These are phyloP conservation scores for Chlorops oryzae DNA, from an alignment of 1,140 invertebrate genomes.

Conservation along the genomic window DNA sequence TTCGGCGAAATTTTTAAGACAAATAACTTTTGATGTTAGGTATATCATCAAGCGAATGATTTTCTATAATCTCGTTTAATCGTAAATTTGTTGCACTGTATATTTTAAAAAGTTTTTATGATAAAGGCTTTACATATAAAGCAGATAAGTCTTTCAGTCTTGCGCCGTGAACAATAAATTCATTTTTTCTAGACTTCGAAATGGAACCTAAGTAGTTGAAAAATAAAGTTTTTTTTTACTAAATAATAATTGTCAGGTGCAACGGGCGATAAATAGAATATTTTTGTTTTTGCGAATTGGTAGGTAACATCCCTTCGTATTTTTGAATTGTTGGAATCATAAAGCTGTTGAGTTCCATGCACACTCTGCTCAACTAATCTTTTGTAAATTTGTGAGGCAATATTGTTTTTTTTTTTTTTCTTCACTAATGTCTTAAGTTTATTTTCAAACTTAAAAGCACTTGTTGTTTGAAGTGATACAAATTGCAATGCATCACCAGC, in stretches of 20 bases:
- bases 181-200: neutral
- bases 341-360: neutral
- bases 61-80: no score
- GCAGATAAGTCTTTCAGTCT: neutral
- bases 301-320: no score
- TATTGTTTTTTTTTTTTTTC: conserved; percentile 4
- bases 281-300: no score
- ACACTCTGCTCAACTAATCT: conserved; percentile 1
- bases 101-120: no score
- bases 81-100: no score
- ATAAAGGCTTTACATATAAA: neutral
- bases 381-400: conserved; percentile 2
- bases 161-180: neutral
- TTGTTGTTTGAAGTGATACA: conserved; percentile 1
- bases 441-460: conserved; percentile 4
- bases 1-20: neutral
- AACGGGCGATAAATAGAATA: no score
- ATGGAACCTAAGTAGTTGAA: no score
- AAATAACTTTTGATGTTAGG: neutral
- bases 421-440: neutral
- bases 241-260: no score
- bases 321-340: no score
- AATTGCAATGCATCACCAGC: conserved; percentile 1
- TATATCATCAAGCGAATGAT: no score
- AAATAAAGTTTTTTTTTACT: no score